These are phyloP conservation scores for Asarcornis scutulata DNA, from an alignment of 2,113 vertebrate species.

Conservation along the genomic window DNA sequence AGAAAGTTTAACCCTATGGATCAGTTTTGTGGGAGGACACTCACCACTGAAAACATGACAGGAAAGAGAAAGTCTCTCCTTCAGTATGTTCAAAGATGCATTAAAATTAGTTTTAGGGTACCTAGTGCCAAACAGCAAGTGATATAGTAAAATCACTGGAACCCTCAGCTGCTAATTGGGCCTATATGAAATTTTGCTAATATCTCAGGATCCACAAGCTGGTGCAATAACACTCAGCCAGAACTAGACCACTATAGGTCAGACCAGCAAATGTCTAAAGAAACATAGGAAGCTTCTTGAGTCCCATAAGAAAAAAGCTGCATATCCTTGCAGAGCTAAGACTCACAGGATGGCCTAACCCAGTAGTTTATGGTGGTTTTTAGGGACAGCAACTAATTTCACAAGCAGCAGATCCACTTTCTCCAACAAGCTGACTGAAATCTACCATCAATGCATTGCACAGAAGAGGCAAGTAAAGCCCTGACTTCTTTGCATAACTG, in stretches of 20 bases:
- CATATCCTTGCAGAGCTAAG: not conserved
- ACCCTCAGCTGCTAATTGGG: not conserved
- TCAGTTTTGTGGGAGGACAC: not conserved
- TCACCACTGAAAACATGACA: not conserved
- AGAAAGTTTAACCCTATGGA: not conserved
- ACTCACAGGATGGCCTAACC: not conserved
- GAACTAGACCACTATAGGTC: not conserved
- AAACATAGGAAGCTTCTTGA: not conserved
- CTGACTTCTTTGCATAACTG: not conserved
- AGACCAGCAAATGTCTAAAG: not conserved
- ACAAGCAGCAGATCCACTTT: not conserved
- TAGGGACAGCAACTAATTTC: not conserved
- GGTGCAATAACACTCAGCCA: not conserved
- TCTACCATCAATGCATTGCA: too few relatives aligned
- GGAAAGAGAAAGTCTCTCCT: not conserved
- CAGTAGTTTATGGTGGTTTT: not conserved
- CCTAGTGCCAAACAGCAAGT: not conserved
- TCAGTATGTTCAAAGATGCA: not conserved
- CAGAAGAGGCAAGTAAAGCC: not conserved
- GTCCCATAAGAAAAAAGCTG: not conserved
- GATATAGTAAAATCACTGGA: not conserved
- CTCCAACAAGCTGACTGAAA: not conserved
- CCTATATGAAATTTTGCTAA: not conserved
- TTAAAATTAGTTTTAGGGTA: not conserved
- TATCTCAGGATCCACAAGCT: not conserved